Evolutionary conservation across 2,888 invertebrate species (phyloP).

Genomic region (Dysmachus trigonus): DNA sequence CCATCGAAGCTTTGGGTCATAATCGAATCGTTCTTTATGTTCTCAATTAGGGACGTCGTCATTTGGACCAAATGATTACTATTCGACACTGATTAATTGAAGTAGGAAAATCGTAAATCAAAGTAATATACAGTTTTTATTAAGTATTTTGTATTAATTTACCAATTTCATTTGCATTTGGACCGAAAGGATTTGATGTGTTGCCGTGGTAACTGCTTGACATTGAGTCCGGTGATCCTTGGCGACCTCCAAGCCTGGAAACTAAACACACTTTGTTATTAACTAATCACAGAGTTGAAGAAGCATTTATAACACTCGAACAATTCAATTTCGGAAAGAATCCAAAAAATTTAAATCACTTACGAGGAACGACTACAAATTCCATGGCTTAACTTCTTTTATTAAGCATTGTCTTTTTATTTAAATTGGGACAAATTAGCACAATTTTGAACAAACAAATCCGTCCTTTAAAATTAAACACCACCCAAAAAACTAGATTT

Average conservation of each 20-base stretch:
- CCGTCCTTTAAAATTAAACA: background rate
- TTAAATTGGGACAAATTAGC: background rate
- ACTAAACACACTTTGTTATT: slow-evolving; percentile 54
- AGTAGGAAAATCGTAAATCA: background rate
- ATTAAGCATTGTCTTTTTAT: background rate
- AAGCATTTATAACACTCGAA: background rate
- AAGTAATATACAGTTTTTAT: background rate
- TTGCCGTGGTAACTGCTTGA: slow-evolving; percentile 75
- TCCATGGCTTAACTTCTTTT: background rate
- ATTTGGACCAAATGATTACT: slow-evolving; percentile 59
- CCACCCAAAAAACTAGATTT: no score
- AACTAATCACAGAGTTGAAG: background rate
- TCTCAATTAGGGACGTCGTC: slow-evolving; percentile 64
- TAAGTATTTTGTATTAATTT: no score
- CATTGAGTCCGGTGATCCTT: slow-evolving; percentile 78
- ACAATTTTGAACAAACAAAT: no score
- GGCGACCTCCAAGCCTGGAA: slow-evolving; percentile 64
- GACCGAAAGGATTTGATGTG: slow-evolving; percentile 56
- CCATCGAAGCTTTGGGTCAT: slow-evolving; percentile 74
- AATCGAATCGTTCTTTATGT: slow-evolving; percentile 63
- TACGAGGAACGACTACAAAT: background rate
- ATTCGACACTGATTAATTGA: slow-evolving; percentile 52
- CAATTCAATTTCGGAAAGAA: background rate
- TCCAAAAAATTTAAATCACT: background rate
- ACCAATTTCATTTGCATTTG: slow-evolving; percentile 56